A percentile compares a stretch with the other conserved stretches of the same genome.
These are phyloP conservation scores for Apis florea DNA, from an alignment of 1,140 invertebrate genomes.

Conservation along the genomic window DNA sequence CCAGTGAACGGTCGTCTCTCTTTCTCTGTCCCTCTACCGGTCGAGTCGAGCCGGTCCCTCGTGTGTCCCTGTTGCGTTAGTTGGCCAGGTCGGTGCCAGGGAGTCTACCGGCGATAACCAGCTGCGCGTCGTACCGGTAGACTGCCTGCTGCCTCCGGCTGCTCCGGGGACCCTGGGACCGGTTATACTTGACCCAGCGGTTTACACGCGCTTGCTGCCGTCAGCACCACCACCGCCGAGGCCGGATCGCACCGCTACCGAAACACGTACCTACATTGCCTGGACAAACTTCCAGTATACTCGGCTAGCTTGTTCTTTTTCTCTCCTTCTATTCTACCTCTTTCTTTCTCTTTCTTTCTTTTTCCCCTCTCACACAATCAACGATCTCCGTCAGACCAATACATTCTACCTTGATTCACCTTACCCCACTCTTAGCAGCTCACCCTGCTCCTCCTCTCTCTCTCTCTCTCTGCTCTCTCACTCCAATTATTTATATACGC, in stretches of 20 bases:
- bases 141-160: constrained; percentile 67
- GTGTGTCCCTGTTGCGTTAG: constrained; percentile 59
- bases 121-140: constrained; percentile 66
- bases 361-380: not conserved
- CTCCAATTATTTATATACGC: constrained; percentile 9
- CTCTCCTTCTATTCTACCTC: not conserved
- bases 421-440: not conserved
- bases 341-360: not conserved
- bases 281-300: constrained; percentile 34
- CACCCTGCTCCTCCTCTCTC: not conserved
- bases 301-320: not conserved
- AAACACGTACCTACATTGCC: constrained; percentile 49
- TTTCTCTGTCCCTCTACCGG: constrained; percentile 24
- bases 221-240: constrained; percentile 41
- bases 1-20: constrained; percentile 48
- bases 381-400: constrained; percentile 17
- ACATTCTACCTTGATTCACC: constrained; percentile 15
- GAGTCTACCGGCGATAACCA: constrained; percentile 70
- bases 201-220: constrained; percentile 59
- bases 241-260: constrained; percentile 55
- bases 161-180: constrained; percentile 64
- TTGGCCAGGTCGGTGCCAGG: constrained; percentile 71
- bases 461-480: not conserved
- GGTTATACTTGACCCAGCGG: constrained; percentile 73
- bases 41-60: constrained; percentile 23